Percentiles rank a stretch among this genome's conserved stretches.
These are phyloP conservation scores for Ophion ellenae DNA, from an alignment of 2,888 invertebrate genomes.

Conservation along the genomic window DNA sequence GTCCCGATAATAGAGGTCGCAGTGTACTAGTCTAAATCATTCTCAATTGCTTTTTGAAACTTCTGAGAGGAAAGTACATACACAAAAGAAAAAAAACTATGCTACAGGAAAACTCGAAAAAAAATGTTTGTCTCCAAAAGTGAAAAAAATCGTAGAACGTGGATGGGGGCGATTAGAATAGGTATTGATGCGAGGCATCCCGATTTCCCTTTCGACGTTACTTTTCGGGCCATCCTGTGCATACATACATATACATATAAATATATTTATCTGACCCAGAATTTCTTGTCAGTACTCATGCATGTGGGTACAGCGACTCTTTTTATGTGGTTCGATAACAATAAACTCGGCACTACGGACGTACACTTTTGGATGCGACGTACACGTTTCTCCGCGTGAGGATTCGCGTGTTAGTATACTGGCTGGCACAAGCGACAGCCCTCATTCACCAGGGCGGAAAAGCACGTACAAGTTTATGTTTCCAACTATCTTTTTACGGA, in stretches of 20 bases:
- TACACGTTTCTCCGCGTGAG: slow-evolving; percentile 4
- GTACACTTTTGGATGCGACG: neutral
- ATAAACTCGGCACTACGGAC: slow-evolving; percentile 11
- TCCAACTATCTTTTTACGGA: slow-evolving; percentile 25
- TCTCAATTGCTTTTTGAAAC: too few relatives aligned
- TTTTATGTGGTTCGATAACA: slow-evolving; percentile 22
- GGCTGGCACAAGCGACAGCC: neutral
- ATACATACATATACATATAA: too few relatives aligned
- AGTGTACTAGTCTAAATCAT: too few relatives aligned
- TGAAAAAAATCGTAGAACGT: too few relatives aligned
- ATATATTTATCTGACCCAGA: neutral
- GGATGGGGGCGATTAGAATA: too few relatives aligned
- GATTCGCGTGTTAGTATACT: neutral
- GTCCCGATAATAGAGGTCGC: too few relatives aligned
- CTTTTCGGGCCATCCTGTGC: neutral
- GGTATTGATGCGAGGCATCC: too few relatives aligned
- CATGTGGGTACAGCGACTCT: neutral
- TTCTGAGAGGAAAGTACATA: too few relatives aligned
- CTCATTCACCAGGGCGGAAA: neutral
- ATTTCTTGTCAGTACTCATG: neutral
- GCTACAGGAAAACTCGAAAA: too few relatives aligned
- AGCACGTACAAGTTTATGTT: slow-evolving; percentile 16
- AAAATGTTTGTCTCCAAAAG: too few relatives aligned
- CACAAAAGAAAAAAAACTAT: too few relatives aligned
- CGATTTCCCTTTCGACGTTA: too few relatives aligned